Base-by-base conservation (phyloP, 2,113 vertebrate genomes). In the Lophotis ruficrista region DNA sequence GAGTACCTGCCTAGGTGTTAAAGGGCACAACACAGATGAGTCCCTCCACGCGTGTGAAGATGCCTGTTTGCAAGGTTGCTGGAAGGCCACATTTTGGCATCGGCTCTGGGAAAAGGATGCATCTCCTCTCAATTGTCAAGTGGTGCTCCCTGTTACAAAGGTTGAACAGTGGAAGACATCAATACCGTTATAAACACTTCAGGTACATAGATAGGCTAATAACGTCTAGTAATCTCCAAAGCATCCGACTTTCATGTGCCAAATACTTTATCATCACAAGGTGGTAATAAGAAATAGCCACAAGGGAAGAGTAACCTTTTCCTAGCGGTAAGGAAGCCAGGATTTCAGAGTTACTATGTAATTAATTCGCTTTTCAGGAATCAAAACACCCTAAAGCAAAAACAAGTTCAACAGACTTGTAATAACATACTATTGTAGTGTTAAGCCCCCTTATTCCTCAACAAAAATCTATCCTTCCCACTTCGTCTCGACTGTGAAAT, bases 301-400 rank as follows among this genome's bases (percentile, higher is more conserved):
- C 95, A 79, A 95, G 92, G 92, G 96, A 95, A 87, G 45, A 90
- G 77, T 94, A 96, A 96, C 96, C 95, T 97, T 96, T 96, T 95
- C 91, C 73, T 75, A 50, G 69, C 79, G 50, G 95, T 96, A 79
- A 94, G 94, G 51, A 87, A 96, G 89, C 45, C 94, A 92, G 81
- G 87, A 89, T 95, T 94, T 96, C 90, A 84, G 89, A 93, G 77
- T 91, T 94, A 96, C 77, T 76, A 76, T 89, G 91, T 96, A 96
- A 97, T 97, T 97, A 97, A 96, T 95, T 97, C 1, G 8, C 83
- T 95, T 95, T 96, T 89, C 96, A 94, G 87, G 95, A 95, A 96
- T 93, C 95, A 93, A 96, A 97, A 96, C 83, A 96, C 95, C 95
- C 96, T 96, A 96, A 95, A 97, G 96, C 96, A 91, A 97, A 97